Conservation (phyloP, 2,113 vertebrate genomes). For the Eretmochelys imbricata region DNA sequence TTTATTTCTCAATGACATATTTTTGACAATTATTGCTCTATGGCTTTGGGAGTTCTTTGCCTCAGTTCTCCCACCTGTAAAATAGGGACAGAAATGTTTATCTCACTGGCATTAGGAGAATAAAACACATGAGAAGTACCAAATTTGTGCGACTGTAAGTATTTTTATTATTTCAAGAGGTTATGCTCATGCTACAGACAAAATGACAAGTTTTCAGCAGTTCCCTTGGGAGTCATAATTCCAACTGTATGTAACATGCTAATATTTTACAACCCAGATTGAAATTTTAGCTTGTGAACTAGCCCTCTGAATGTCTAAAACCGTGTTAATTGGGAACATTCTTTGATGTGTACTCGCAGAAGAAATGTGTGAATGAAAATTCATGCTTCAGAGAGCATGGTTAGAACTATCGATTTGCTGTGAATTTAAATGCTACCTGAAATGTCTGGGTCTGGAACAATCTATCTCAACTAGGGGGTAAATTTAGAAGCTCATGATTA, state of each 20-base stretch:
- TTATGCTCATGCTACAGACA: not conserved
- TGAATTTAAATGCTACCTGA: not conserved
- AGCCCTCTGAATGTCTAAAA: not conserved
- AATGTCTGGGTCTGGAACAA: not conserved
- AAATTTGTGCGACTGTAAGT: not conserved
- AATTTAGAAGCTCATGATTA: not conserved
- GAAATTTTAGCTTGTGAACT: not conserved
- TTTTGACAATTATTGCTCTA: not conserved
- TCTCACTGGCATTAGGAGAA: not conserved
- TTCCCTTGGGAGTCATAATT: rapidly evolving
- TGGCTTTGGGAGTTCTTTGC: not conserved
- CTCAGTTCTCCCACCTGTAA: not conserved
- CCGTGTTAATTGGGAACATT: rapidly evolving
- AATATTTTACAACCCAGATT: not conserved
- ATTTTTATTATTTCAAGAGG: not conserved
- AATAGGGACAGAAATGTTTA: not conserved
- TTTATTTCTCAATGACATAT: not conserved
- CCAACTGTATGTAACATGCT: not conserved
- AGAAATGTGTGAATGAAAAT: not conserved
- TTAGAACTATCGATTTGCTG: not conserved
- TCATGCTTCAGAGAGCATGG: not conserved
- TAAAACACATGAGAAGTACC: not conserved
- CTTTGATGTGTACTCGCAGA: not conserved
- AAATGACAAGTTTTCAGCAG: not conserved
- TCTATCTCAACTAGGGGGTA: not conserved